Conservation (phyloP, 2,888 invertebrate genomes). For the Lacanobia oleracea region DNA sequence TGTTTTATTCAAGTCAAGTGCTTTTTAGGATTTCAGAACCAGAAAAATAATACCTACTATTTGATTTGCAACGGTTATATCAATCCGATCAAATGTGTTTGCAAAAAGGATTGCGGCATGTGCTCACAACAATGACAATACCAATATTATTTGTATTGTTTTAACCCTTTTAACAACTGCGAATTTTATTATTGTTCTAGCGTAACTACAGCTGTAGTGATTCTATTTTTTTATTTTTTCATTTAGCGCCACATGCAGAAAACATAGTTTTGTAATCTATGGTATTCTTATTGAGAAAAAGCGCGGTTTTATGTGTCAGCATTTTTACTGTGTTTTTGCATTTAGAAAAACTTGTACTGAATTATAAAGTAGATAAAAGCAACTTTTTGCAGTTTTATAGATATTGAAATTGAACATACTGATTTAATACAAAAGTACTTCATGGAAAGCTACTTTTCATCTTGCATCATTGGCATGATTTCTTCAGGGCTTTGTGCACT, state of each 20-base stretch:
- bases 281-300: background rate
- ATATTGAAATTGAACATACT: background rate
- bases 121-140: slow-evolving; percentile 35
- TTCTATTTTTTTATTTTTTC: background rate
- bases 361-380: background rate
- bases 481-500: no score
- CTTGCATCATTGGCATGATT: background rate
- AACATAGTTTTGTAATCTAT: background rate
- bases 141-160: slow-evolving; percentile 37
- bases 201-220: background rate
- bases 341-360: background rate
- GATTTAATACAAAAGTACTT: background rate
- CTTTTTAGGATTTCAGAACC: no score
- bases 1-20: no score
- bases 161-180: slow-evolving; percentile 45
- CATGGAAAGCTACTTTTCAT: background rate
- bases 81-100: slow-evolving; percentile 57
- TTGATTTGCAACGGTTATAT: slow-evolving; percentile 57
- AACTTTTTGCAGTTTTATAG: background rate
- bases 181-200: background rate
- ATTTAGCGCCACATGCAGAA: background rate
- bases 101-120: slow-evolving; percentile 37
- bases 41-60: slow-evolving; percentile 39
- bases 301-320: background rate
- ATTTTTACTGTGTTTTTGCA: background rate